Evolutionary conservation across 2,113 vertebrate species (phyloP), one percentile per base, ranked within the genome.

Genomic region (Oplegnathus fasciatus): DNA sequence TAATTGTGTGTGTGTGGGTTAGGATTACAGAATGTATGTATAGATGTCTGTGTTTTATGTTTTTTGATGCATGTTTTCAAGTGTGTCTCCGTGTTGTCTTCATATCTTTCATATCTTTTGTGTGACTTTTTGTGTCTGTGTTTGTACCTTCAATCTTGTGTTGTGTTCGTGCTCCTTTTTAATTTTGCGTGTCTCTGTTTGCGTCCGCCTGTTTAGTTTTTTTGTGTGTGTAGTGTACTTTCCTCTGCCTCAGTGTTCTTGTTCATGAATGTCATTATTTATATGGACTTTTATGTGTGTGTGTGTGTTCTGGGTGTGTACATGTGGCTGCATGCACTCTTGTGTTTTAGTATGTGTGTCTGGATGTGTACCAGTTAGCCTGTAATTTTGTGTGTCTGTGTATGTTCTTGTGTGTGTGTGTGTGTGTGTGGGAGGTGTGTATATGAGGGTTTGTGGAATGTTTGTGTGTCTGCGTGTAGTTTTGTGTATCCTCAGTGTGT

Each of bases 331-430:
- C 9, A 18, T 52, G 72, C 28, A 15, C 26, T 22, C 42, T 55
- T 62, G 40, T 64, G 30, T 71, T 32, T 48, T 4, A 24, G 54
- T 57, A 17, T 71, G 61, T 70, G 67, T 67, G 75, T 65, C 17
- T 75, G 48, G 3, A 32, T 75, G 75, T 14, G 9, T 42, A 54
- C n/a, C 3, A 9, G 52, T 70, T 10, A 66, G 79, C 34, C 68
- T 90, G 69, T 90, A 72, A 88, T 84, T 86, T 67, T 83, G 81
- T 82, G 61, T 67, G 50, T 69, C 3, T 68, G 26, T 52, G 50
- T 75, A 13, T 24, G 13, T 20, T 50, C 10, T 9, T 0, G 9
- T 48, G 32, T 74, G 66, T 72, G 28, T 55, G 18, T 71, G n/a
- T 28, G 20, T 46, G 58, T 75, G 44, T 60, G 75, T 76, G 78